Base-by-base conservation (phyloP, 2,888 invertebrate genomes). In the Zele albiditarsus region DNA sequence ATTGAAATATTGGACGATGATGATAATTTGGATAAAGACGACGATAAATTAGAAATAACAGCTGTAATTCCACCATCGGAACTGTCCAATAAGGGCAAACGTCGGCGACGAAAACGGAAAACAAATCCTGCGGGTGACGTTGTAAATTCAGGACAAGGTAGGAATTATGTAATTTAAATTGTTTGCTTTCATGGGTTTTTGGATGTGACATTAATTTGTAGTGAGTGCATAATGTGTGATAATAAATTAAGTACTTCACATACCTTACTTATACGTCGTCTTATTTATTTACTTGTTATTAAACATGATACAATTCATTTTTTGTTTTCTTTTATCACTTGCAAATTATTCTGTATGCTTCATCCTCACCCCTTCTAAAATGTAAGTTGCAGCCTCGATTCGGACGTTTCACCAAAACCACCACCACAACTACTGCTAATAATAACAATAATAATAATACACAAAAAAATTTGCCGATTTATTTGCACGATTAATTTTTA, bases 371-470 rank as follows among this genome's bases (percentile, higher is more conserved):
- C 12, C n/a, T 60, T 28, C 16, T 27, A 25, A 28, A 27, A 5
- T 60, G 27, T 6, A 63, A 60, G 74, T 68, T 76, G 76, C 79
- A 77, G 75, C 75, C 73, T 79, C 74, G 77, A 75, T 70, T 31
- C 58, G 72, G 66, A 78, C 63, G 31, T 23, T 27, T 71, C 38
- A 46, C 3, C 4, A 46, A n/a, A n/a, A n/a, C n/a, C n/a, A n/a
- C n/a, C n/a, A n/a, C n/a, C n/a, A n/a, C n/a, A n/a, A n/a, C n/a
- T 38, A 12, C 38, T 6, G 38, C 38, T 38, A 38, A 38, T 38
- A 8, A 8, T 38, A 38, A 4, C 2, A 12, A 38, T 38, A 38
- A 38, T 8, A 12, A 8, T 38, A 38, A 4, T 38, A 0, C 0
- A 38, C 12, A 4, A 12, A 0, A 12, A 0, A 12, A 12, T 38